Base-by-base conservation (phyloP, 2,797 vertebrate genomes). In the Hoplostethus mediterraneus region DNA sequence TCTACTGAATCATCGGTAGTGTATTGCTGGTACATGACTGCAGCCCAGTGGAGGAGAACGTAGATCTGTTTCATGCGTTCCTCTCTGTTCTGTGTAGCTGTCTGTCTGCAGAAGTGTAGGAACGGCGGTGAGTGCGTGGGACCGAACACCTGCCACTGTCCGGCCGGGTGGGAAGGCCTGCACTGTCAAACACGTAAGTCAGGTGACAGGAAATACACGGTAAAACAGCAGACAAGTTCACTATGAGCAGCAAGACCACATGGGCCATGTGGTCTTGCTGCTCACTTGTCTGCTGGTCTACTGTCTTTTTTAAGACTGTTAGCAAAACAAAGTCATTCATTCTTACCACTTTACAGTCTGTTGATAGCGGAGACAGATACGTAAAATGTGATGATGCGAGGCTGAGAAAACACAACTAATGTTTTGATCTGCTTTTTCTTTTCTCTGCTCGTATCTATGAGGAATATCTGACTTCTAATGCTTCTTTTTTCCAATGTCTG, bases 31-130 rank as follows among this genome's bases (percentile, higher is more conserved):
- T 44, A 44, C 9, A 44, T 44, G 16, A 16, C 40, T 44, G 42
- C 42, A 44, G 42, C 42, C 13, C 10, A 3, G 33, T 17, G 5
- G 1, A 2, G n/a, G n/a, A 53, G 16, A 51, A 11, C 33, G n/a
- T 28, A 60, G 40, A 40, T 63, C 30, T 57, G 52, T 10, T 49
- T 75, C 54, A 75, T 0, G 1, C 66, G 38, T 57, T 30, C 25
- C 3, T 64, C 52, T 40, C 16, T 87, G 14, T 49, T 67, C 42
- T 58, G 21, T 0, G 13, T 77, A 98, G 97, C 96, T 0, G 77
- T 96, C 83, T 98, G 97, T 79, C 92, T 97, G 84, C 96, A 97
- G 81, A 96, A 95, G 74, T 98, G 97, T 90, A 95, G 87, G 87
- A 96, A 97, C 0, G 95, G 95, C 1, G 96, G 96, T 0, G 96